Base-by-base conservation (phyloP, 64 coral and sea anemone genomes). In the Actinia tenebrosa region DNA sequence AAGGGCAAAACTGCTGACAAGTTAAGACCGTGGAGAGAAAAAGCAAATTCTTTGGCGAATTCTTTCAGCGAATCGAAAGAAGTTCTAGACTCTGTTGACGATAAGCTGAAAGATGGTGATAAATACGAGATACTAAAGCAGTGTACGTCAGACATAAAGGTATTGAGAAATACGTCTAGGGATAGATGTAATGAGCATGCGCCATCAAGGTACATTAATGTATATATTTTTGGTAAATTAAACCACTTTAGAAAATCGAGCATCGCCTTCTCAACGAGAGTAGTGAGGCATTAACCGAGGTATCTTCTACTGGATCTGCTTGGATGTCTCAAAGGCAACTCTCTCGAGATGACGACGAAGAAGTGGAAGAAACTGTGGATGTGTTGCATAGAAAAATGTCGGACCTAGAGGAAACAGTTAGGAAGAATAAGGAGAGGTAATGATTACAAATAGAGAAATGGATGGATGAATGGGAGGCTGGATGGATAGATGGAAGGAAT, bases 71-170 rank as follows among this genome's bases (percentile, higher is more conserved):
- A 81, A 20, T 81, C 79, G 6, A 45, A 52, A 53, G 79, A 81
- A 18, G 50, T 50, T 53, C 50, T 81, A 4, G 79, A 81, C 79
- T 6, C 43, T 15, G 22, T 81, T n/a, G 79, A 81, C 17, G 43
- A 45, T 1, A 20, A 53, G 14, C 45, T 81, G 14, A 18, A 81
- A 53, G 11, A 50, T 15, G 79, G 19, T 7, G 22, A 81, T 53
- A 81, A 81, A 81, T 81, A 81, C 17, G 79, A 81, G 22, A 81
- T 26, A 20, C 79, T 81, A 6, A 81, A 81, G 44, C 79, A 81
- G 46, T 81, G 79, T 19, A 81, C 79, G 1, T 5, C 17, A 81
- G 44, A 81, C 43, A 81, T 81, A 22, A 44, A 81, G 79, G 79
- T 81, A 50, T 50, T 17, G 16, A 4, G 14, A 18, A 64, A 18